Evolutionary conservation across 2,888 invertebrate genomes (phyloP), one percentile per base, ranked within the genome.

Genomic region (Agapostemon virescens): DNA sequence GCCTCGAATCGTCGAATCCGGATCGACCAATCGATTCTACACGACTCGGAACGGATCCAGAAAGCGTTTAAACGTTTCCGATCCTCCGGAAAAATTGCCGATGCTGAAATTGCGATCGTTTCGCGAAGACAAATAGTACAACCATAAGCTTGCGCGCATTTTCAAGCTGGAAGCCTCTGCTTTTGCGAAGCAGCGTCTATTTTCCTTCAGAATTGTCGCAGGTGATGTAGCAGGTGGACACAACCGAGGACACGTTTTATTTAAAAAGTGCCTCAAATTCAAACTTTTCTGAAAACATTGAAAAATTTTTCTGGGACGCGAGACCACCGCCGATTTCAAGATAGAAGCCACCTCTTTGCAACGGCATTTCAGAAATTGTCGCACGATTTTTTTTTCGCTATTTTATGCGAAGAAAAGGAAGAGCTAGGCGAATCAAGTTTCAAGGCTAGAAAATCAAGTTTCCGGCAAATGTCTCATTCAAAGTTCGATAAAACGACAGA

Each of bases 151-250:
- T 2, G 0, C 9, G 9, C n/a, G 20, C n/a, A n/a, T n/a, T 45
- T 45, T n/a, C 2, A 9, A 45, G 45, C 45, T 45, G 0, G 2
- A 2, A 45, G 45, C 2, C 1, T 45, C n/a, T 20, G 2, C 9
- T n/a, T 45, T 45, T 1, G 45, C 9, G n/a, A 20, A 2, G 2
- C 2, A 0, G 0, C 9, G 0, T n/a, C 9, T 2, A 45, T 9
- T 45, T 45, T n/a, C 20, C 45, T 45, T 0, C 2, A n/a, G n/a
- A 9, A 45, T 45, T 45, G 20, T n/a, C n/a, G 0, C n/a, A 2
- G n/a, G n/a, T 9, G 45, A 45, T 7, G 45, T 1, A 45, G n/a
- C 9, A 45, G 2, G 9, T 9, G 20, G n/a, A 0, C 7, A 0
- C 7, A 9, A 2, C 9, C n/a, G 45, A n/a, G n/a, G n/a, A 6